These are phyloP conservation scores for Brachypalpus laphriformis DNA, from an alignment of 2,888 invertebrate genomes.

Conservation along the genomic window DNA sequence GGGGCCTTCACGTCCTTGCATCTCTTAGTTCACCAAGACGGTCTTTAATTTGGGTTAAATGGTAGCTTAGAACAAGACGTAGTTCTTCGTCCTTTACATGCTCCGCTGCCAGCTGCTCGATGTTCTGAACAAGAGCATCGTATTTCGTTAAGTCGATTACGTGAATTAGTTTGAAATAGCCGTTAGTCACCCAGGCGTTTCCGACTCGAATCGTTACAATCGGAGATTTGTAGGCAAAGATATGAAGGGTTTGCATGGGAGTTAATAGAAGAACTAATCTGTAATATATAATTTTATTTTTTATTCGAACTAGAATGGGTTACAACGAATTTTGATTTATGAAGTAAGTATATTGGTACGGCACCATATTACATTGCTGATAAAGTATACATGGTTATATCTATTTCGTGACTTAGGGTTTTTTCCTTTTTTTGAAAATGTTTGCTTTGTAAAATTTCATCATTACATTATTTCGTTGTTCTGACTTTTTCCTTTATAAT, in stretches of 20 bases:
- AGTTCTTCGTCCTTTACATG: not conserved
- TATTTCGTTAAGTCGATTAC: not conserved
- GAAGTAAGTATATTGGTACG: no score
- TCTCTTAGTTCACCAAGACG: not conserved
- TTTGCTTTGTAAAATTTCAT: no score
- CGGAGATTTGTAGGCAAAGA: constrained; percentile 40
- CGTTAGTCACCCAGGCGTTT: constrained; percentile 43
- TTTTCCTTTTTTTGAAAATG: no score
- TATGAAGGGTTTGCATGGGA: constrained; percentile 19
- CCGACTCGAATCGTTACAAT: constrained; percentile 17
- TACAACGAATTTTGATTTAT: not conserved
- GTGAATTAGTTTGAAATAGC: not conserved
- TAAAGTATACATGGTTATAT: no score
- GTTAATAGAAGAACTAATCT: not conserved
- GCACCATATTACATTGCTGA: no score
- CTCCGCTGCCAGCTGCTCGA: not conserved
- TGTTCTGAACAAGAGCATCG: not conserved
- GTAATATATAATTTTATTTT: not conserved
- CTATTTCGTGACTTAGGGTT: no score
- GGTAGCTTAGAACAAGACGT: not conserved
- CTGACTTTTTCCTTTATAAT: no score
- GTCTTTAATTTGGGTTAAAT: not conserved
- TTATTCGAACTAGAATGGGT: not conserved
- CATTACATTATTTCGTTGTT: no score
- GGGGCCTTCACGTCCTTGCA: not conserved